Conservation (phyloP, 2,888 invertebrate species). For the Lymantria monacha region DNA sequence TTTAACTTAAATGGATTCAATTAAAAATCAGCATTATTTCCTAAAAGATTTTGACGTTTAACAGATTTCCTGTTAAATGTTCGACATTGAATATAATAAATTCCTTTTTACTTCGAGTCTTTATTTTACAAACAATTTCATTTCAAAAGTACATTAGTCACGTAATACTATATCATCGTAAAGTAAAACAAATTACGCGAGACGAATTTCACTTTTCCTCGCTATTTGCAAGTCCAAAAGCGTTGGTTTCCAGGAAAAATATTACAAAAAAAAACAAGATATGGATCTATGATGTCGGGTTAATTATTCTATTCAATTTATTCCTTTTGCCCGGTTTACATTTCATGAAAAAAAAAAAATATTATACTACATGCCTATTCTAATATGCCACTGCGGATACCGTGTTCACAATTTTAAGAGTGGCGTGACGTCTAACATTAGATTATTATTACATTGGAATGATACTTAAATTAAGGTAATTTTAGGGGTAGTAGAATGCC, state of each 20-base stretch:
- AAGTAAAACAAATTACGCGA: conserved; percentile 15
- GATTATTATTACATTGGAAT: conserved; percentile 22
- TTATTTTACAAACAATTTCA: conserved; percentile 5
- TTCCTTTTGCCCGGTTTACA: conserved; percentile 27
- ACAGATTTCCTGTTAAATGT: no score
- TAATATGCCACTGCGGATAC: conserved; percentile 27
- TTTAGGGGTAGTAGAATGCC: no score
- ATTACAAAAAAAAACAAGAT: conserved; percentile 22
- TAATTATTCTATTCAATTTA: conserved; percentile 35
- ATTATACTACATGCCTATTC: conserved; percentile 14
- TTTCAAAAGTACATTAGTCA: conserved; percentile 6
- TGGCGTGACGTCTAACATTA: conserved; percentile 27
- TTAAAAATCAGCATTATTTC: no score
- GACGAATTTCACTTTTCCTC: conserved; percentile 24
- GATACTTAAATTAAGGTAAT: conserved; percentile 1
- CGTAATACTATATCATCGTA: conserved; percentile 8
- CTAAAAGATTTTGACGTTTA: no score
- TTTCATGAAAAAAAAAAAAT: conserved; percentile 25
- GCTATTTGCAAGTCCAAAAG: conserved; percentile 28
- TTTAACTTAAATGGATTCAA: no score
- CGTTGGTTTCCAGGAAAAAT: conserved; percentile 18
- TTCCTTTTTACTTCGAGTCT: no score
- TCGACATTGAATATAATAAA: no score
- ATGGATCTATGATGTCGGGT: conserved; percentile 24
- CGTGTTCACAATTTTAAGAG: conserved; percentile 26